Conservation (phyloP, 2,888 invertebrate genomes). For the Prionchulus punctatus region DNA sequence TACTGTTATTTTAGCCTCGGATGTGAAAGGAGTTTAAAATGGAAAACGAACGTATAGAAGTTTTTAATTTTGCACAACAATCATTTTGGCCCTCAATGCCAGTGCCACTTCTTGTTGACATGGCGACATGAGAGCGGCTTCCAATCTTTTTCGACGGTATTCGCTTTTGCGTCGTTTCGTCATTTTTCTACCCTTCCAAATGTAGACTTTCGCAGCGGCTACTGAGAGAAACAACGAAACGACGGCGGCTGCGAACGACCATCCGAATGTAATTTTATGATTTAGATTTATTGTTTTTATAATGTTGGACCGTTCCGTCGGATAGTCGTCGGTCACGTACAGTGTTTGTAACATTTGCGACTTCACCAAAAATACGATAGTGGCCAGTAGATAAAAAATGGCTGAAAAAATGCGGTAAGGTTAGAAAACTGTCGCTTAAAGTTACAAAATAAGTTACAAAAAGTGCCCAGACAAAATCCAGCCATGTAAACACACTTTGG, state of each 20-base stretch:
- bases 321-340: background rate
- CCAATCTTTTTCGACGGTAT: background rate
- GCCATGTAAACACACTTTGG: background rate
- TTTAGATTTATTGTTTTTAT: background rate
- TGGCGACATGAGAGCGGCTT: constrained; percentile 6
- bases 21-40: too few relatives aligned
- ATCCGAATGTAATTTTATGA: background rate
- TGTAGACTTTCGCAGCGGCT: constrained; percentile 1
- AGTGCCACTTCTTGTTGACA: constrained; percentile 8
- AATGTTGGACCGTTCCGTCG: background rate
- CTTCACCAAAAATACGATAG: background rate
- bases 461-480: background rate
- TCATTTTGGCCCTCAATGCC: constrained; percentile 8
- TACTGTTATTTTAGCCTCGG: too few relatives aligned
- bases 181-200: background rate
- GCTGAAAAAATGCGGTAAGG: background rate
- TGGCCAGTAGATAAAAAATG: background rate
- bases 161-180: background rate
- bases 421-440: background rate
- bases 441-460: background rate
- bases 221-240: constrained; percentile 1
- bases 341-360: background rate
- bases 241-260: constrained; percentile 10
- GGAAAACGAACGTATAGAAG: too few relatives aligned
- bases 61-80: too few relatives aligned